A percentile compares a stretch with the other conserved stretches of the same genome.
phyloP scores from a whole-genome alignment of 2,797 vertebrate genomes.

The Siniperca scherzeri region DNA sequence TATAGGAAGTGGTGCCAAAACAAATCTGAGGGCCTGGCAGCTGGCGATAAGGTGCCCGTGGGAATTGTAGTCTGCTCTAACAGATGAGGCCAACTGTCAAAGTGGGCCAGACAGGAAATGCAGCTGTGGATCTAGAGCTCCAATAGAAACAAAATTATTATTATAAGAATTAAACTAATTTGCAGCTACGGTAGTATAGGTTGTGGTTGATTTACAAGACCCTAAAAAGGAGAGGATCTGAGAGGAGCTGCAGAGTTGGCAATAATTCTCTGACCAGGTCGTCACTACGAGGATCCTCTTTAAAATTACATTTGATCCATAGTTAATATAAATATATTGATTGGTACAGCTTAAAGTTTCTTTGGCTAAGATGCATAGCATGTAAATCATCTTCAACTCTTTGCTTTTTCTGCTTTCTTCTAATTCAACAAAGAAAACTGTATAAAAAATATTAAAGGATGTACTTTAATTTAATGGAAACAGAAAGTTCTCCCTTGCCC shows the following conservation, averaged over 20 bases:
- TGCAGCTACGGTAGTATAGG: background rate
- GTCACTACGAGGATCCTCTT: background rate
- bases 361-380: background rate
- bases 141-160: background rate
- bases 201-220: background rate
- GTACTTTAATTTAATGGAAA: background rate
- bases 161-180: background rate
- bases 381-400: background rate
- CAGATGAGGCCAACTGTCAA: constrained; percentile 32
- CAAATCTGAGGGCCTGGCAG: constrained; percentile 48
- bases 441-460: background rate
- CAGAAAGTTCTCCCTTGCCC: background rate
- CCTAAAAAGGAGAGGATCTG: background rate
- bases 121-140: constrained; percentile 12
- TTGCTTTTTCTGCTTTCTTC: background rate
- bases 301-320: background rate
- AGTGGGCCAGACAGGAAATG: constrained; percentile 13
- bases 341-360: background rate
- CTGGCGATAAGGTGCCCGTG: constrained; percentile 39
- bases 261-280: too few relatives aligned
- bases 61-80: constrained; percentile 40
- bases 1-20: constrained; percentile 49
- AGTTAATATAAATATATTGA: background rate
- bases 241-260: background rate
- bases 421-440: background rate